Evolutionary conservation across 2,113 vertebrate genomes (phyloP).

Genomic region (Typhlomys cinereus): DNA sequence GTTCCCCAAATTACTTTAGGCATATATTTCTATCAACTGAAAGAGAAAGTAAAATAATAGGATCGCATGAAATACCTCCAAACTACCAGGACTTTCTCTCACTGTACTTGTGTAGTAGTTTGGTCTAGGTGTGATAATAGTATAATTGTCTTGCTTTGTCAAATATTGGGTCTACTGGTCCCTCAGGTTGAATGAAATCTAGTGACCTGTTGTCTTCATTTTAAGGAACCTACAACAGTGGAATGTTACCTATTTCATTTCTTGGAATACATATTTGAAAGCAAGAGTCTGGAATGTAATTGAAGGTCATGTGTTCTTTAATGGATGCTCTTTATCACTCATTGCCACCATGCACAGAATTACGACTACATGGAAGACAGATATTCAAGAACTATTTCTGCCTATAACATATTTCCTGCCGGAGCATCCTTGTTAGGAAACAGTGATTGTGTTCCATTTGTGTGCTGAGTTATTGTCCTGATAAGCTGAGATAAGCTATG

Average conservation of each 20-base stretch:
- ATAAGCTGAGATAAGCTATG: constrained; percentile 2
- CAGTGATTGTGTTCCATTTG: not conserved
- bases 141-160: not conserved
- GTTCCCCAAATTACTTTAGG: too few species aligned
- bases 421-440: not conserved
- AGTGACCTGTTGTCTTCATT: not conserved
- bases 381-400: not conserved
- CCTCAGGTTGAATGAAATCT: not conserved
- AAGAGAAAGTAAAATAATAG: too few species aligned
- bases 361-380: constrained; percentile 17
- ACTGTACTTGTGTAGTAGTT: not conserved
- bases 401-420: not conserved
- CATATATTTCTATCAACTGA: too few species aligned
- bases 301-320: not conserved
- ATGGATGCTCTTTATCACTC: not conserved
- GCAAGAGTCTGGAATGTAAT: too few species aligned
- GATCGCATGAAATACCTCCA: not conserved
- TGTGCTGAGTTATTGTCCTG: constrained; percentile 4
- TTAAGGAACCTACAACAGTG: not conserved
- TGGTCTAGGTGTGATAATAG: not conserved
- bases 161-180: not conserved
- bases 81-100: not conserved
- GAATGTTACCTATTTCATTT: not conserved
- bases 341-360: not conserved
- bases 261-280: not conserved